phyloP scores from a whole-genome alignment of 2,113 vertebrate genomes.

The Labeo rohita region DNA sequence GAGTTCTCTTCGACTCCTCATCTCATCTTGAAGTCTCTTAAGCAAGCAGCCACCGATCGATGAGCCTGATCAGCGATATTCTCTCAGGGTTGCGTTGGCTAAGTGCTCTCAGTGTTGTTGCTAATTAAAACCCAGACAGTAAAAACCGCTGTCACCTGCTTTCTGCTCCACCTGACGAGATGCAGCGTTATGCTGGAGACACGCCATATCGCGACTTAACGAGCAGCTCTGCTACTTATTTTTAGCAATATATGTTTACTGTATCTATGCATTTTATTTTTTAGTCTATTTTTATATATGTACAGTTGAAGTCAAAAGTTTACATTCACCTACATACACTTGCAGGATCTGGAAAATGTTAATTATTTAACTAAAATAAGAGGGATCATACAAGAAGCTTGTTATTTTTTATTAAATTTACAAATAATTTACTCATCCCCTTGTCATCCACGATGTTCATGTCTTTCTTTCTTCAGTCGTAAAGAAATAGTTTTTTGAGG shows the following conservation, averaged over 20 bases:
- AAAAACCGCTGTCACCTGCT: slow-evolving; percentile 42
- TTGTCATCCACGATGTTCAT: no score
- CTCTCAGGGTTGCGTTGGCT: slow-evolving; percentile 54
- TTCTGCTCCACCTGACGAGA: slow-evolving; percentile 33
- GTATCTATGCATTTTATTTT: not conserved
- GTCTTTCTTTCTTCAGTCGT: no score
- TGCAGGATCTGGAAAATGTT: no score
- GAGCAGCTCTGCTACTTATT: not conserved
- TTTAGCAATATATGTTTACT: not conserved
- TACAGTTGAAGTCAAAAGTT: no score
- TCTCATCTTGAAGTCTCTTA: slow-evolving; percentile 15
- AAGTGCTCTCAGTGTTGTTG: slow-evolving; percentile 59
- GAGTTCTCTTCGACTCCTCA: not conserved
- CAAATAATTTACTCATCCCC: no score
- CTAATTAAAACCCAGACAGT: slow-evolving; percentile 60
- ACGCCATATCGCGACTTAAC: not conserved
- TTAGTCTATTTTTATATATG: not conserved
- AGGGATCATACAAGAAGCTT: no score
- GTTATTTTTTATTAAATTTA: no score
- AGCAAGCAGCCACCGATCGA: slow-evolving; percentile 52
- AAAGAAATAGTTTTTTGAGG: no score
- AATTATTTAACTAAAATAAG: no score
- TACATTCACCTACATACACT: no score
- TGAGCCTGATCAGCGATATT: slow-evolving; percentile 60
- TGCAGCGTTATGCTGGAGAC: slow-evolving; percentile 45